These are phyloP conservation scores for Cerceris ruficornis DNA, from an alignment of 2,888 invertebrate species.

Conservation along the genomic window DNA sequence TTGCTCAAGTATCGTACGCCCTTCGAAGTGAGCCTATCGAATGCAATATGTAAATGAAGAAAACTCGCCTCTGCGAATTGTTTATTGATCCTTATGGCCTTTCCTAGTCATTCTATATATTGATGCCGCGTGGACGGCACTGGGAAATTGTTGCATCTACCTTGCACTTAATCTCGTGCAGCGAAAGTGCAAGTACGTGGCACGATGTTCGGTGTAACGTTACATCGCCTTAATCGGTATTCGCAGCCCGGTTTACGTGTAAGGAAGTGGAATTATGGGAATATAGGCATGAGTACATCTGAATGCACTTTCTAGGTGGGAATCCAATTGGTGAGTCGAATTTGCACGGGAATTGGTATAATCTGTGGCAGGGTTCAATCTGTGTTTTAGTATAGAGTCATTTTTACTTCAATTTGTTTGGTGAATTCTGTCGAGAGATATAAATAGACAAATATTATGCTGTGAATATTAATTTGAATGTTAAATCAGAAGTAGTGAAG, in stretches of 20 bases:
- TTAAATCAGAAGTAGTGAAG: too few relatives aligned
- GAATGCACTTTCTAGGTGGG: conserved; percentile 29
- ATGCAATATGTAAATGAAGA: too few relatives aligned
- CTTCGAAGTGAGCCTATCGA: too few relatives aligned
- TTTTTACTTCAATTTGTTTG: neutral
- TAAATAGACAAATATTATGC: too few relatives aligned
- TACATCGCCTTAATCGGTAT: conserved; percentile 43
- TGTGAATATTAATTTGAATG: too few relatives aligned
- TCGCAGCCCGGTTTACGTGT: conserved; percentile 24
- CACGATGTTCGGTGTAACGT: conserved; percentile 34
- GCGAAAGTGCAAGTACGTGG: conserved; percentile 42
- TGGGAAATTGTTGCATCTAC: conserved; percentile 49
- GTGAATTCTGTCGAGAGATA: too few relatives aligned
- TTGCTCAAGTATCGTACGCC: too few relatives aligned
- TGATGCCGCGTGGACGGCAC: conserved; percentile 6
- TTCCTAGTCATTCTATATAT: conserved; percentile 8
- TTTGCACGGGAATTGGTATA: too few relatives aligned
- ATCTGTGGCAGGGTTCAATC: too few relatives aligned
- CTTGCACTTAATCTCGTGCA: conserved; percentile 36
- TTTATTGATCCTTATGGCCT: too few relatives aligned
- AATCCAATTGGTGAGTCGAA: neutral
- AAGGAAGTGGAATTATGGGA: conserved; percentile 28
- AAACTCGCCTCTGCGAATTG: too few relatives aligned
- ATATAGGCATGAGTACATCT: conserved; percentile 11
- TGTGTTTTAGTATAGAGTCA: neutral